These are phyloP conservation scores for Drosophila trapezifrons DNA, from an alignment of 1,140 invertebrate species.

Conservation along the genomic window DNA sequence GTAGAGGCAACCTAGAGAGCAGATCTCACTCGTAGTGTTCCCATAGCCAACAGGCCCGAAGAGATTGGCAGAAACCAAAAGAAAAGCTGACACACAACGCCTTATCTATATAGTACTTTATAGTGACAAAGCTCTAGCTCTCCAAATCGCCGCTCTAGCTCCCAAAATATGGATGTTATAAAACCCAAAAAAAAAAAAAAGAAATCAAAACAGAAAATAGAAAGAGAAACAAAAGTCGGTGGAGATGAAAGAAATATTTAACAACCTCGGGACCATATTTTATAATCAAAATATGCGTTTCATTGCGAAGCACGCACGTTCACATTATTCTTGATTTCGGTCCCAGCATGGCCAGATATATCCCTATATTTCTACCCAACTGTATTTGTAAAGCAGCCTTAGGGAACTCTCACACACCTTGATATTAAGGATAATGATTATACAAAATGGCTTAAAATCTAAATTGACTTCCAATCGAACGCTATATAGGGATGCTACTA, in stretches of 20 bases:
- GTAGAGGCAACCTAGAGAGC: constrained; percentile 39
- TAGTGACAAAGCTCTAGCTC: constrained; percentile 35
- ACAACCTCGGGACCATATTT: constrained; percentile 84
- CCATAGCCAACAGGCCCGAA: constrained; percentile 28
- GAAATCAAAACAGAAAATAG: background rate
- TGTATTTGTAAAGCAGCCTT: constrained; percentile 56
- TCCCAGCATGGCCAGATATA: constrained; percentile 14
- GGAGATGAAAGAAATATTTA: constrained; percentile 56
- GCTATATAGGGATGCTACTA: constrained; percentile 1
- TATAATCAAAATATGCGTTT: constrained; percentile 84
- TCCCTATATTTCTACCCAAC: constrained; percentile 41
- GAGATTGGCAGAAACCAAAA: constrained; percentile 17
- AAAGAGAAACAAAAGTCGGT: constrained; percentile 3
- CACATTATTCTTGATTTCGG: constrained; percentile 36
- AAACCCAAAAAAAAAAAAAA: constrained; percentile 5
- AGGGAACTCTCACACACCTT: constrained; percentile 57
- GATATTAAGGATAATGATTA: constrained; percentile 35
- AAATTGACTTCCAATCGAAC: constrained; percentile 73
- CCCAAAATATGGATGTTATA: constrained; percentile 46
- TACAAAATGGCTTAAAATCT: constrained; percentile 53
- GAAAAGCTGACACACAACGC: constrained; percentile 49
- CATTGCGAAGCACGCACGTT: constrained; percentile 70
- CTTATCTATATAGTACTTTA: constrained; percentile 45
- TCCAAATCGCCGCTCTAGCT: constrained; percentile 53
- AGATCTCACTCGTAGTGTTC: constrained; percentile 56